Base-by-base conservation (phyloP, 2,797 vertebrate species). In the Coregonus suidteri region DNA sequence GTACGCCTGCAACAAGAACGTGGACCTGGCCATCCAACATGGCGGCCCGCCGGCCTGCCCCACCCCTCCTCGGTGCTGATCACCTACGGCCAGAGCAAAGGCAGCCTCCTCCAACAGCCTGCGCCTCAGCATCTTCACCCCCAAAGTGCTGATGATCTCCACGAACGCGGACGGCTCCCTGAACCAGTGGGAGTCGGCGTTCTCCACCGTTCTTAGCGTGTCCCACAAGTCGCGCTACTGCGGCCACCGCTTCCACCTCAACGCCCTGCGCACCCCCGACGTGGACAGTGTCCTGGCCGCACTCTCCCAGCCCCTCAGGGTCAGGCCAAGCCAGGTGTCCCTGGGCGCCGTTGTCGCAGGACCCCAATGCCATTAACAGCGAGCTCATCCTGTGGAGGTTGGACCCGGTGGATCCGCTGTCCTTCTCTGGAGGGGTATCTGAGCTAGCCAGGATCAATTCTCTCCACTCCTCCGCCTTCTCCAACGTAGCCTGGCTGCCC, bases 311-410 rank as follows among this genome's bases (percentile, higher is more conserved):
- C 15, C 79, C 6, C 71, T 79, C 82, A 81, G n/a, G 73, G 83
- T 85, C 70, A 88, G 79, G 68, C 83, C 92, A 70, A 93, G 80
- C 81, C 85, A 93, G 82, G 79, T 71, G 18, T 93, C 89, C 3
- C 59, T 91, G 31, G 89, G 91, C 14, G 35, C 84, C 20, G 83
- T 94, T 94, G 66, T 94, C 94, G 73, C 96, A 98, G 88, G 97
- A 98, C 89, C 95, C 96, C 77, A 97, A 89, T 14, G 95, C 96
- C 0, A 94, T 99, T 90, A 98, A 99, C 91, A 99, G 98, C 84
- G 98, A 99, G 85, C 96, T 99, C 87, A 98, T 99, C 89, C 94
- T 99, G 77, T 99, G 98, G 98, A 93, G 98, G 81, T 97, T 99
- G 81, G 97, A 98, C 90, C 98, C 98, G 3, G 97, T 99, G 31